Base-by-base conservation (phyloP, 2,797 vertebrate species). In the Diglossa cyanea region DNA sequence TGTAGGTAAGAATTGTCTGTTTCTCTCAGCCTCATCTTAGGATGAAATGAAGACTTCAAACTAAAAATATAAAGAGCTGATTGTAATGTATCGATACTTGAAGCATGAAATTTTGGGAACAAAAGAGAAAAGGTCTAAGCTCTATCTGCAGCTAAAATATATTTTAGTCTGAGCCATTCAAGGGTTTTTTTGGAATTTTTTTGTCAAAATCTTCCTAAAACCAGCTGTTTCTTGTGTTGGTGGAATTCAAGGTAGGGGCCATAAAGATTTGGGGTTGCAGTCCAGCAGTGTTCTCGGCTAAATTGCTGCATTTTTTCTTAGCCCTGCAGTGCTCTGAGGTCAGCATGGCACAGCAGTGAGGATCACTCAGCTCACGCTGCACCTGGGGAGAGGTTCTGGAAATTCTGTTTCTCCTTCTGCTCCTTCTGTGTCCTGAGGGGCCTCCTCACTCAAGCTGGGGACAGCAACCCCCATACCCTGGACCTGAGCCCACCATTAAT, bases 361-460 rank as follows among this genome's bases (percentile, higher is more conserved):
- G 5, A 6, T 48, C 33, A 6, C 24, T 4, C 9, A 15, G 57
- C 40, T 47, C 3, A 0, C 53, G 65, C 60, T 31, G 39, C n/a
- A 6, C 23, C 24, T 67, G 18, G 6, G 19, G 19, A 73, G 35
- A 20, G 15, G 8, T 25, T 65, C 45, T 87, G 37, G 26, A 42
- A 63, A n/a, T 26, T 53, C 19, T 61, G 26, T 54, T 70, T 7
- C 17, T 71, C 50, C 21, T 84, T 60, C 68, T 65, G 58, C 5
- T 33, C 61, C 24, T 50, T 17, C 23, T 47, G 0, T 75, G 58
- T 33, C 40, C 39, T 47, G 20, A 37, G 25, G 26, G 7, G 11
- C 30, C 44, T 31, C 72, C 42, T 40, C 3, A 11, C 30, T 53
- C 31, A 13, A 40, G 8, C 2, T 61, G 78, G 20, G 35, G 17